Base-by-base conservation (phyloP, 2,797 vertebrate genomes). In the Botia almorhae region DNA sequence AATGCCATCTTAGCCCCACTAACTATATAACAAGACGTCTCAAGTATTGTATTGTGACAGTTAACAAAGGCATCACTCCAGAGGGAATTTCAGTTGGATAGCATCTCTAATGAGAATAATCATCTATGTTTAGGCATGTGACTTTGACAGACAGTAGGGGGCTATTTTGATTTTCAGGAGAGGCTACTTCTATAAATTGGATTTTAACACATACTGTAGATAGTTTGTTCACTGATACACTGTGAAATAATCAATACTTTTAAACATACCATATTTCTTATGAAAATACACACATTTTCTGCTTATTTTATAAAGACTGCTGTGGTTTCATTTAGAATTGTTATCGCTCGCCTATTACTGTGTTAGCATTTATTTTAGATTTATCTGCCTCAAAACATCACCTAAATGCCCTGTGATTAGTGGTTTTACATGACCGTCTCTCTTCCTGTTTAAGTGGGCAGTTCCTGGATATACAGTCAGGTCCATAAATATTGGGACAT, bases 41-140 rank as follows among this genome's bases (percentile, higher is more conserved):
- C 19, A 43, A 79, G 53, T 68, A 83, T 82, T 81, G 60, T 7
- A 76, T 61, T 23, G 60, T 70, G 50, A 80, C 67, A 79, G 65
- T 46, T 46, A 79, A 56, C 73, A 74, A 55, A 73, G 50, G 14
- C 23, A 56, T 70, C 14, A 13, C 65, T 69, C 23, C 23, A 33
- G 51, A 61, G 53, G 3, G 68, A 74, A 83, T 71, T 67, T 23
- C 13, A 67, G 46, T 51, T 33, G 11, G 63, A 64, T 56, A 43
- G 74, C n/a, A 68, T 83, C 53, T 69, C 53, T 69, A 77, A 77
- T 69, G 12, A 69, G 76, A 50, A 78, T 50, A 69, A 69, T 69
- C 39, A 16, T 69, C 43, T 60, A 48, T 29, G 53, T 69, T 77
- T 60, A 77, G 64, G 64, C 64, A 6, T 29, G 53, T 46, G 36